phyloP scores from a whole-genome alignment of 2,797 vertebrate genomes.

The Prionace glauca region DNA sequence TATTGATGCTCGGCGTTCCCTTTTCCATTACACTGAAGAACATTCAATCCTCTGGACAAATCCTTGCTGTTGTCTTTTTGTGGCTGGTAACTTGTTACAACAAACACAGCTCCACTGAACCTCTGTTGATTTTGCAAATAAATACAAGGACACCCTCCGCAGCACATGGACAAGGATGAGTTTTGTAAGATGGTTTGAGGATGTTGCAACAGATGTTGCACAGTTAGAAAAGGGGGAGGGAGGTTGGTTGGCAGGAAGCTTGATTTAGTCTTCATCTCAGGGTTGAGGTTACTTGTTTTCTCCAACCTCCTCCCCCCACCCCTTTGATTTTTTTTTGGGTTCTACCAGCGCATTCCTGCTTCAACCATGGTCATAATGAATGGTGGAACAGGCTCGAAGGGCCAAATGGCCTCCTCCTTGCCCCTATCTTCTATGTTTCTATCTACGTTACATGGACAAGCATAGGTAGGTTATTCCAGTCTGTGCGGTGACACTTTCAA shows the following conservation, averaged over 20 bases:
- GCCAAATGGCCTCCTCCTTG: too few species aligned
- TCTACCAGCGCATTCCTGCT: neutral
- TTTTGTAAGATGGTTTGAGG: neutral
- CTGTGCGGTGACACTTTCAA: neutral
- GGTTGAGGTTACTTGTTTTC: neutral
- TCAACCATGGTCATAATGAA: too few species aligned
- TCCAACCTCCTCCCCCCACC: too few species aligned
- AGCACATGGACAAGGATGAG: neutral
- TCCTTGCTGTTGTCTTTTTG: neutral
- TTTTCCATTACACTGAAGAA: neutral
- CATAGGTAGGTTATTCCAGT: neutral
- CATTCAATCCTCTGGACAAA: neutral
- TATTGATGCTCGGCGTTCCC: neutral
- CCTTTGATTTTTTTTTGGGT: neutral
- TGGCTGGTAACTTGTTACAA: neutral
- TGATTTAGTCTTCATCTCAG: neutral
- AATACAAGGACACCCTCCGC: neutral
- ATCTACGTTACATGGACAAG: neutral
- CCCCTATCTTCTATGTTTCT: too few species aligned
- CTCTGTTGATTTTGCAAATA: neutral
- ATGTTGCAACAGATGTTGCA: neutral
- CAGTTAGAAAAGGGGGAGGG: neutral
- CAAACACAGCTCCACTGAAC: neutral
- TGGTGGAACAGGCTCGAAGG: too few species aligned
- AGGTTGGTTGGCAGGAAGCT: neutral